Base-by-base conservation (phyloP, 1,140 invertebrate species). In the Brachionus calyciflorus region DNA sequence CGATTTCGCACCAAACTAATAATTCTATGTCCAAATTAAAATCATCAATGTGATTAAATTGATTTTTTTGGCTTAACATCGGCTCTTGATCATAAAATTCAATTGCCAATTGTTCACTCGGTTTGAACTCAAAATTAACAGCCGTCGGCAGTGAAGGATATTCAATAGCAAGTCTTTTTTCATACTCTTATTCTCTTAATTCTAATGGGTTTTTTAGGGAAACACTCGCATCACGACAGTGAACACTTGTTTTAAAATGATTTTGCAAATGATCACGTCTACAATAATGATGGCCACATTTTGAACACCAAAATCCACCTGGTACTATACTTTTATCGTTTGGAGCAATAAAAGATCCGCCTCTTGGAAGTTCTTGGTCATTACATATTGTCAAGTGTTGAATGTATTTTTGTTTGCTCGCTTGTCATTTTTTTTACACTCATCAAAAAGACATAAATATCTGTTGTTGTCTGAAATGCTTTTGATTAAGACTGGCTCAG, bases 281-380 rank as follows among this genome's bases (percentile, higher is more conserved):
- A 55, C 51, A 55, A 12, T 55, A 55, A 26, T 55, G 51, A 55
- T 55, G 51, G 5, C 51, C 51, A 55, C 51, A 55, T 19, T 24
- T 24, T 28, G 51, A 55, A 28, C 51, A 55, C 51, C 51, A 55
- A 24, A 55, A 55, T 3, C 51, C 51, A 21, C 51, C 51, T 24
- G 51, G 51, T 14, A 24, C 26, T 24, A 24, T 55, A 24, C 19
- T 24, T 55, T 55, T 55, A 26, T 55, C 51, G 26, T 55, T 55
- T 55, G 51, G 51, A 7, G 17, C 21, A 26, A 55, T 26, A 26
- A 55, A 55, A 6, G 19, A 26, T 24, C 51, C 21, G 21, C 19
- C 51, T 3, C 17, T 10, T 6, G 51, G 51, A 21, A 55, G 21
- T 6, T 55, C 51, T 55, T 55, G 51, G 26, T 55, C 51, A 55